Evolutionary conservation across 2,113 vertebrate species (phyloP), one percentile per base, ranked within the genome.

Genomic region (Fukomys damarensis): DNA sequence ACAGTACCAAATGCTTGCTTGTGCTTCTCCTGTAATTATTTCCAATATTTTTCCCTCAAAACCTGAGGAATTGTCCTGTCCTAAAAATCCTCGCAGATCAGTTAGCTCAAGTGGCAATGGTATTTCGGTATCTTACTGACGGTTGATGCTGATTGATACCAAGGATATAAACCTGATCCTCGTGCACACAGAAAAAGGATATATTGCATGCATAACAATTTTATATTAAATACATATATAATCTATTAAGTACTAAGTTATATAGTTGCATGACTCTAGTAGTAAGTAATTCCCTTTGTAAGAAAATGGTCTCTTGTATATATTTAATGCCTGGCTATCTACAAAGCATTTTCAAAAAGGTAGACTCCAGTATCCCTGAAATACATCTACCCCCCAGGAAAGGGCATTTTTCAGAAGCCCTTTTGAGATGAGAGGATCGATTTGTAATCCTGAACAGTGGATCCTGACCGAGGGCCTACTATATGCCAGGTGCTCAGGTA

Each of bases 321-420:
- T 76, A 54, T 85, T 92, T 81, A 81, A 76, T 28, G 85, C 13
- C 58, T 77, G n/a, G 74, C 68, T 56, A 83, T 54, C 72, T 96
- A 54, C 30, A 83, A 93, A 74, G 65, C 20, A 79, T 74, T 96
- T 97, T 83, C 74, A 56, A 95, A 95, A 94, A 89, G 58, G 30
- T 56, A 35, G 16, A 96, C 11, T 77, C 22, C 1, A 66, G 10
- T 26, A 68, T 58, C 63, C 56, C 65, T 76, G 91, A 96, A 77
- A 94, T 79, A 32, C 2, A 56, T 35, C 26, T 68, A 26, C 7
- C 49, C 52, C 19, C 63, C 66, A 17, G 46, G 7, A 19, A 93
- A 91, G 58, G 41, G 46, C 2, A 14, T 12, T 46, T 38, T 86
- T 13, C 26, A 20, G 84, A 86, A 58, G 24, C 91, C 11, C 5